These are phyloP conservation scores for Xenotilapia longispinis DNA, from an alignment of 2,113 vertebrate species.

Conservation along the genomic window DNA sequence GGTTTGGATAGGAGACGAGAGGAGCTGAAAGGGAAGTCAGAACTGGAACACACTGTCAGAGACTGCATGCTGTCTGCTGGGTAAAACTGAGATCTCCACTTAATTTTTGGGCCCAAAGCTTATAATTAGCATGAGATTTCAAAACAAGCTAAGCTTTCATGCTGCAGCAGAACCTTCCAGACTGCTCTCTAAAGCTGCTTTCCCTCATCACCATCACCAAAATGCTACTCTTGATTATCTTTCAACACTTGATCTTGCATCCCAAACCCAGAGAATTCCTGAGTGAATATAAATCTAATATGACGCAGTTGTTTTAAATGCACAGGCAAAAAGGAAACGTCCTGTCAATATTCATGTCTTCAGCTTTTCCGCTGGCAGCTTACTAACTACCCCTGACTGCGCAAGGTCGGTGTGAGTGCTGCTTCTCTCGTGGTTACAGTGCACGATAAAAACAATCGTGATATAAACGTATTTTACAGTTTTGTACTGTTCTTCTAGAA, in stretches of 20 bases:
- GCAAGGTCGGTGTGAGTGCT: not conserved
- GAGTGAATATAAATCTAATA: not conserved
- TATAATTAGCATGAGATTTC: constrained; percentile 1
- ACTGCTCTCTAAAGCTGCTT: not conserved
- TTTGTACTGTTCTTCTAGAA: not conserved
- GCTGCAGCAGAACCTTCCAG: not conserved
- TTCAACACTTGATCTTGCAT: not conserved
- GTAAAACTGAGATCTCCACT: constrained; percentile 5
- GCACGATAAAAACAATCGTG: not conserved
- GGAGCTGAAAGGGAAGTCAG: not conserved
- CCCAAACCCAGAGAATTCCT: not conserved
- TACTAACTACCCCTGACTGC: not conserved
- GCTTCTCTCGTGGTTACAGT: constrained; percentile 36
- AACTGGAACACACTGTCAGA: not conserved
- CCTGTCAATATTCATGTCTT: not conserved
- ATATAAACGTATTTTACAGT: not conserved
- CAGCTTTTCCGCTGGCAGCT: not conserved
- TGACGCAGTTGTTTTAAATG: not conserved
- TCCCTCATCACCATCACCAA: not conserved
- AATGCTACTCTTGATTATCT: not conserved
- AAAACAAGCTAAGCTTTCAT: not conserved
- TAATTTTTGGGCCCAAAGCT: not conserved
- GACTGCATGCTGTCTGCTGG: not conserved
- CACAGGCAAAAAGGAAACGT: not conserved
- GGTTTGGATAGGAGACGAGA: not conserved